These are phyloP conservation scores for Ptilorrhoa leucosticta DNA, from an alignment of 2,113 vertebrate species.

Conservation along the genomic window DNA sequence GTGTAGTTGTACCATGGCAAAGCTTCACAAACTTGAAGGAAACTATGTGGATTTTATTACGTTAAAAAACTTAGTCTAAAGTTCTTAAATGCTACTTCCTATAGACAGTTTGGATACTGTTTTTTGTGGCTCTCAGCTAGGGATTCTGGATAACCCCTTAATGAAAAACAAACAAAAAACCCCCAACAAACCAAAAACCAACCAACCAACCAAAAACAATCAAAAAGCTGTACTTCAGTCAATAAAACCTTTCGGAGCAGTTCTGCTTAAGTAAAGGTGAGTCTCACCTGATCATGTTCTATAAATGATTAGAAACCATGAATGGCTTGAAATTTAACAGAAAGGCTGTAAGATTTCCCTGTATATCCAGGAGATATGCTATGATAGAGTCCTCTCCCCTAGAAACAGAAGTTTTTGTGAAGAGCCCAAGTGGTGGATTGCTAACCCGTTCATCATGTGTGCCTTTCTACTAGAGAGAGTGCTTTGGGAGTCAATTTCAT, in stretches of 20 bases:
- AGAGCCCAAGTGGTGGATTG: not conserved
- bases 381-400: not conserved
- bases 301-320: not conserved
- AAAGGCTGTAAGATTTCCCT: not conserved
- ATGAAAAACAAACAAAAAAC: not conserved
- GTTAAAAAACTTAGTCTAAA: not conserved
- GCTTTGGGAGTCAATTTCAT: not conserved
- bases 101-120: not conserved
- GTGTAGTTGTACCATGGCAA: not conserved
- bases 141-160: not conserved
- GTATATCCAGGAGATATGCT: not conserved
- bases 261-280: not conserved
- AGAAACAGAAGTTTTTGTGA: not conserved
- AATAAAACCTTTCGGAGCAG: not conserved
- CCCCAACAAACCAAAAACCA: not conserved
- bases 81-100: not conserved
- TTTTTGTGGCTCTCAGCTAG: not conserved
- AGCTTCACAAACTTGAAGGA: not conserved
- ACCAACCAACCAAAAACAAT: not conserved
- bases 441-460: not conserved
- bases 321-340: not conserved
- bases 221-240: not conserved
- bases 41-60: not conserved
- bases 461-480: not conserved
- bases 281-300: not conserved